Base-by-base conservation (phyloP, 2,113 vertebrate species). In the Strix uralensis region DNA sequence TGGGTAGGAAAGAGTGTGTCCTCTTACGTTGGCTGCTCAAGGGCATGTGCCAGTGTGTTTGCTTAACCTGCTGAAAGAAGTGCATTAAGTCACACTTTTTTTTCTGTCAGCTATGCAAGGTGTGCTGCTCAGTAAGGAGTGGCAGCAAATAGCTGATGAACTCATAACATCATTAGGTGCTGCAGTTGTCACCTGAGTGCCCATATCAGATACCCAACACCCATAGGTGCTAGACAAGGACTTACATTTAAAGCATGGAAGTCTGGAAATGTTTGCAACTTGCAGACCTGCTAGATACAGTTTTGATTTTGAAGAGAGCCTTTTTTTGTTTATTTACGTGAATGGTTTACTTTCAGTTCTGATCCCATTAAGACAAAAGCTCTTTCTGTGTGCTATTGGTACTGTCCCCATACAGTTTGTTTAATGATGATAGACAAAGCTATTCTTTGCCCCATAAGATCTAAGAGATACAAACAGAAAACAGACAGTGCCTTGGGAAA, bases 121-220 rank as follows among this genome's bases (percentile, higher is more conserved):
- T 75, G 62, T 77, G 8, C 11, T 75, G 63, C 52, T 55, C 27
- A 40, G 62, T 2, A 71, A 21, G 18, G 17, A 67, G 38, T 54
- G 49, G 63, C 36, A 83, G 54, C 44, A 59, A 82, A 58, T 23
- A 70, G 46, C 47, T 9, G n/a, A 54, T 49, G 36, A 62, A 59
- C 57, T 57, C 0, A 0, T 51, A 42, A 49, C 20, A 12, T 17
- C 0, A 0, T 62, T 55, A 66, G 59, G 11, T 58, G 16, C 47
- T 62, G 19, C 42, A 22, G 1, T 34, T 52, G n/a, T 58, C 32
- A 84, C 9, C 36, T 71, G 22, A 61, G 38, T 55, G 40, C 32
- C 27, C 0, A 0, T n/a, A 38, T 51, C 29, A 38, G 30, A 80
- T 54, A 16, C 10, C 30, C 21, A 51, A 3, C 7, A 75, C 16